Conservation (phyloP, 2,113 vertebrate species). For the Plotosus lineatus region DNA sequence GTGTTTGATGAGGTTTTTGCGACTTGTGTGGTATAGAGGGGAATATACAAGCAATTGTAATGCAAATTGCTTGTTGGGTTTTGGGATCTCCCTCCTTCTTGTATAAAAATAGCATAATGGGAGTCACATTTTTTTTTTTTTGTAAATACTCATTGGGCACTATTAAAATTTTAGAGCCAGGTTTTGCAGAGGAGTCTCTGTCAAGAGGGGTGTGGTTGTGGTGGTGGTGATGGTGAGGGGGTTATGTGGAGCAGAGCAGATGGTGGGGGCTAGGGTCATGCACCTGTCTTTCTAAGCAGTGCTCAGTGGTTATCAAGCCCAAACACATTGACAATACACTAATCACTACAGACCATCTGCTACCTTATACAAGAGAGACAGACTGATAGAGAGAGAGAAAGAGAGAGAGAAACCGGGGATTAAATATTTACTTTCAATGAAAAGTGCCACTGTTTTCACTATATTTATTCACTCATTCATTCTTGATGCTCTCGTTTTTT, state of each 20-base stretch:
- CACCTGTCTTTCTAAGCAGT: conserved; percentile 79
- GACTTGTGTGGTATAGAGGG: background rate
- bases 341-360: conserved; percentile 82
- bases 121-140: conserved; percentile 5
- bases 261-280: conserved; percentile 78
- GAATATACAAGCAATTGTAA: background rate
- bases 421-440: conserved; percentile 10
- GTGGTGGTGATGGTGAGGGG: conserved; percentile 54
- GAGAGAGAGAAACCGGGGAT: conserved; percentile 44
- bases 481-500: background rate
- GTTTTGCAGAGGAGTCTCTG: conserved; percentile 14
- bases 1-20: background rate
- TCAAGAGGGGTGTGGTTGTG: conserved; percentile 1
- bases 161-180: conserved; percentile 32
- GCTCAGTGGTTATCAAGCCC: conserved; percentile 75
- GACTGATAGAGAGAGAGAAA: conserved; percentile 58
- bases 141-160: background rate
- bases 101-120: conserved; percentile 11
- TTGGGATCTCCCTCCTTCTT: background rate
- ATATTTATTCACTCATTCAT: background rate
- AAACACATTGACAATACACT: conserved; percentile 80
- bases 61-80: background rate
- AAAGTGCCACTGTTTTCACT: background rate
- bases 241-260: conserved; percentile 68
- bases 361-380: conserved; percentile 65